Conservation (phyloP, 64 coral and sea anemone species). For the Cladopsammia gracilis region DNA sequence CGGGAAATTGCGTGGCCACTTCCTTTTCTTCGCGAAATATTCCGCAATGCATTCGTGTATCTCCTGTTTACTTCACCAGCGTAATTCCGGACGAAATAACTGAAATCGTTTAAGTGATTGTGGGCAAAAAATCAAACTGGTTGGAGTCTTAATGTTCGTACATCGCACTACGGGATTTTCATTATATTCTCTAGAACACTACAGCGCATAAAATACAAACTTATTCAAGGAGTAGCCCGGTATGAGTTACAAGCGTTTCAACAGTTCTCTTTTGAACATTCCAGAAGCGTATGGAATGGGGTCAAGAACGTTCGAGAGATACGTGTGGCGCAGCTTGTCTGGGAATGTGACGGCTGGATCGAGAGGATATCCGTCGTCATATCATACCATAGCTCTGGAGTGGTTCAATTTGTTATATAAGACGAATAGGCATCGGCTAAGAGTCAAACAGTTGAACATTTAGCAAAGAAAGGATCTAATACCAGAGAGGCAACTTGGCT, state of each 20-base stretch:
- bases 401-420: neutral
- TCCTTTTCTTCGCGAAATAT: neutral
- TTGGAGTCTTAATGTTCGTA: neutral
- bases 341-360: slow-evolving; percentile 1
- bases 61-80: neutral
- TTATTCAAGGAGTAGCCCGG: no score
- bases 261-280: neutral
- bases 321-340: slow-evolving; percentile 14
- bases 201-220: neutral
- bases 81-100: slow-evolving; percentile 26
- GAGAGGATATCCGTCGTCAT: slow-evolving; percentile 23
- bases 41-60: neutral
- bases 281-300: neutral
- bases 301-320: slow-evolving; percentile 21
- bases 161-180: neutral
- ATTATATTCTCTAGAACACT: neutral
- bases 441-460: neutral
- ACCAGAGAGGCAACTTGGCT: neutral
- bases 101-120: slow-evolving; percentile 16
- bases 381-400: neutral
- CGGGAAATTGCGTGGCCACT: neutral
- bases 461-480: neutral
- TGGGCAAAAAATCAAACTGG: neutral
- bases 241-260: no score
- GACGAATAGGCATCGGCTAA: neutral